Evolutionary conservation across 2,888 invertebrate species (phyloP), one percentile per base, ranked within the genome.

Genomic region (Drosophila vallismaia): DNA sequence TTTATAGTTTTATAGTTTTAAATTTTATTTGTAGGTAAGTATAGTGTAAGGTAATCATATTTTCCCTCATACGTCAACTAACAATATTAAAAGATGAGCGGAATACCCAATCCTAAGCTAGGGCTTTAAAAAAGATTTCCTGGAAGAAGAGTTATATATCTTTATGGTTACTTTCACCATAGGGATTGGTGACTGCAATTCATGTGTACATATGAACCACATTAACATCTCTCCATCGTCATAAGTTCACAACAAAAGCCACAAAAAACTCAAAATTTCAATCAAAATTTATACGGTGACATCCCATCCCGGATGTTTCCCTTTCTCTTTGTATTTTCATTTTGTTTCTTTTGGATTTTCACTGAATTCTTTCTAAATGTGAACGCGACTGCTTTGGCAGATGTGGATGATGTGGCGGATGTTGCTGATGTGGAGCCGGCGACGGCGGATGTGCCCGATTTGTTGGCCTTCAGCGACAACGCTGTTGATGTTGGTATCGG

Each of bases 291-390:
- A 54, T 57, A 38, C 54, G 74, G 62, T 71, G 57, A 68, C 67
- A 54, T 73, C 69, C 68, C 45, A 58, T 55, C 38, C 38, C 50
- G 52, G 71, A 69, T 70, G 46, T 69, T 67, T 68, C 70, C 80
- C 67, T 74, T 74, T 81, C 77, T 77, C 72, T 80, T 72, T 75
- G 57, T 64, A 69, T 74, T 54, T 31, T 54, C 28, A 12, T 33
- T 75, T 52, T 59, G 71, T 75, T 80, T 79, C 36, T 73, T 78
- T 76, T 71, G 77, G 76, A 75, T 59, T 72, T 72, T 50, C 69
- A 56, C 67, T 74, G 54, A 72, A 68, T 80, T 76, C 46, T 42
- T 14, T 52, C 57, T 51, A 40, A 58, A 42, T 56, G 52, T 67
- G 52, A 69, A 50, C 49, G 58, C 68, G 51, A 75, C 50, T 75